Evolutionary conservation across 2,888 invertebrate species (phyloP), one percentile per base, ranked within the genome.

Genomic region (Orthosia gothica): DNA sequence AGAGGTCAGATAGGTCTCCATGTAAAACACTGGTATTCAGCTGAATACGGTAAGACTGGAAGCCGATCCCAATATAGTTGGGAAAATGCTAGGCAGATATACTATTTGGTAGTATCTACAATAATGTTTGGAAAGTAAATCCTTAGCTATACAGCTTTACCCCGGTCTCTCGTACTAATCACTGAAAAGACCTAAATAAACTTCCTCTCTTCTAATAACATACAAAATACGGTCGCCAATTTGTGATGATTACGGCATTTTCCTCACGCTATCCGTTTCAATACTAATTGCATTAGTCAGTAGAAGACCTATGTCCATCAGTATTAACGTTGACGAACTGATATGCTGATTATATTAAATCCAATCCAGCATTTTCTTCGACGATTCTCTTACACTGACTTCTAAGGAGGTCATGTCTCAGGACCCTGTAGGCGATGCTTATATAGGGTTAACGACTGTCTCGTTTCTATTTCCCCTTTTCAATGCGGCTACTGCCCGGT

Each of bases 201-300:
- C 0, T 3, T 54, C 5, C 9, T 68, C 26, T 40, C 23, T 47
- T 11, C 3, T 58, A 61, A 40, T 54, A 68, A 49, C 3, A 18
- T 13, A 20, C 32, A 40, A 7, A 40, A 40, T 15, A 4, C 18
- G 18, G 40, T 55, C 61, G 40, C 32, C 9, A 54, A 54, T 76
- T 32, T n/a, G 49, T 12, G 15, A 49, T 20, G 7, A 68, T 61
- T n/a, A 54, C 16, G 13, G 23, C 49, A 61, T 76, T 76, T 59
- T 40, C 40, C n/a, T 49, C 20, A n/a, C 2, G 23, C 20, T 40
- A 55, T 73, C 54, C n/a, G 23, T 55, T 40, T 16, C 23, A 47
- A n/a, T n/a, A 1, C 47, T 49, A 55, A 63, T 62, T 50, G n/a
- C 11, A 23, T 40, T 5, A 40, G 3, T 54, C 7, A 61, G n/a